phyloP scores from a whole-genome alignment of 2,888 invertebrate genomes.

The Elysia crispata region DNA sequence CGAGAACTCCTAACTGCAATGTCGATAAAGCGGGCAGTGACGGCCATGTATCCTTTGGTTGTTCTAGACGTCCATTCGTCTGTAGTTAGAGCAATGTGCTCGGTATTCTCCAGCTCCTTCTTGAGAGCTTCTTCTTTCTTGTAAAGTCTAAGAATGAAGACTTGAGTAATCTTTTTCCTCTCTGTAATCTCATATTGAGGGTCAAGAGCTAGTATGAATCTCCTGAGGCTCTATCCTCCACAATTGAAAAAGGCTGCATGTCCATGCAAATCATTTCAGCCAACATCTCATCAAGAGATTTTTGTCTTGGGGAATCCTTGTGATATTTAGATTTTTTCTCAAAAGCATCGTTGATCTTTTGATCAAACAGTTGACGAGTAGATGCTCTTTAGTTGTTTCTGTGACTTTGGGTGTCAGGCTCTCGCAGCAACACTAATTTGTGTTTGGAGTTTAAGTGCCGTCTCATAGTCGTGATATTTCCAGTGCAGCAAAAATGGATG shows the following conservation, averaged over 20 bases:
- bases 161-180: not conserved
- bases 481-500: conserved; percentile 4
- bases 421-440: not conserved
- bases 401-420: conserved; percentile 1
- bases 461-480: conserved; percentile 1
- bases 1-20: not conserved
- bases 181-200: not conserved
- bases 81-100: not conserved
- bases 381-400: conserved; percentile 9
- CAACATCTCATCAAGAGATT: not conserved
- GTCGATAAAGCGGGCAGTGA: not conserved
- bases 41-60: not conserved
- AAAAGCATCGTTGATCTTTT: conserved; percentile 9
- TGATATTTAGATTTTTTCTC: conserved; percentile 4
- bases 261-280: not conserved
- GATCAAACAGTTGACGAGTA: not conserved
- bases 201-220: not conserved
- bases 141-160: not conserved
- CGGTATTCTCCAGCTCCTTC: not conserved
- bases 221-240: not conserved
- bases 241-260: not conserved
- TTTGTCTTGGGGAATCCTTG: conserved; percentile 9
- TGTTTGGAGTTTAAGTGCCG: conserved; percentile 9
- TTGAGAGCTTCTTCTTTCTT: not conserved
- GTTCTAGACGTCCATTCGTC: not conserved